These are phyloP conservation scores for Anarhynchus alexandrinus DNA, from an alignment of 2,113 vertebrate genomes.

Conservation along the genomic window DNA sequence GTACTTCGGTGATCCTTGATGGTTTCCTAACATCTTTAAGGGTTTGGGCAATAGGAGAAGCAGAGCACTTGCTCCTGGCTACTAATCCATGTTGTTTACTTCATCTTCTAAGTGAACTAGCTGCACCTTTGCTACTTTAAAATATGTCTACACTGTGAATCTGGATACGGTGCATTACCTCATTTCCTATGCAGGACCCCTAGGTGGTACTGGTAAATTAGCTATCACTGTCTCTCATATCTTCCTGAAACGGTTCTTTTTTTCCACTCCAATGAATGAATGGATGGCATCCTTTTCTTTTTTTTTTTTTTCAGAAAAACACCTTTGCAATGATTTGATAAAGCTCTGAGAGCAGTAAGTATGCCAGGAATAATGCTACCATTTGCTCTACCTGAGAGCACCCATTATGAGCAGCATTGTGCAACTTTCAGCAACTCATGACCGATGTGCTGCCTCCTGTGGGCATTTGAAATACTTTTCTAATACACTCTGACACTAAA, in stretches of 20 bases:
- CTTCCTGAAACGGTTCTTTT: neutral
- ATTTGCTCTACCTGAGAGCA: neutral
- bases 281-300: fast-evolving
- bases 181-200: neutral
- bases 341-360: neutral
- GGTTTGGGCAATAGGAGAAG: neutral
- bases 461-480: neutral
- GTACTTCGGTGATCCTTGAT: neutral
- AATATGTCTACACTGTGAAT: neutral
- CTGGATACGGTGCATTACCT: neutral
- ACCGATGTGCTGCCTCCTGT: neutral
- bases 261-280: neutral
- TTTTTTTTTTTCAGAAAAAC: neutral
- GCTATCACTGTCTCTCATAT: neutral
- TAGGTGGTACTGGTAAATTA: neutral
- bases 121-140: neutral
- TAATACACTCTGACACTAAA: neutral
- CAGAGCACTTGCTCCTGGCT: neutral
- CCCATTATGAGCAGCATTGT: neutral
- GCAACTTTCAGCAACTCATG: neutral
- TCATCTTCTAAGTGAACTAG: neutral
- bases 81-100: neutral
- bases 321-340: neutral
- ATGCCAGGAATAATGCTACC: neutral
- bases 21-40: neutral